Percentiles rank a stretch among this genome's conserved stretches.
phyloP scores from a whole-genome alignment of 2,888 invertebrate species.

The Ichneumoninae sp. region DNA sequence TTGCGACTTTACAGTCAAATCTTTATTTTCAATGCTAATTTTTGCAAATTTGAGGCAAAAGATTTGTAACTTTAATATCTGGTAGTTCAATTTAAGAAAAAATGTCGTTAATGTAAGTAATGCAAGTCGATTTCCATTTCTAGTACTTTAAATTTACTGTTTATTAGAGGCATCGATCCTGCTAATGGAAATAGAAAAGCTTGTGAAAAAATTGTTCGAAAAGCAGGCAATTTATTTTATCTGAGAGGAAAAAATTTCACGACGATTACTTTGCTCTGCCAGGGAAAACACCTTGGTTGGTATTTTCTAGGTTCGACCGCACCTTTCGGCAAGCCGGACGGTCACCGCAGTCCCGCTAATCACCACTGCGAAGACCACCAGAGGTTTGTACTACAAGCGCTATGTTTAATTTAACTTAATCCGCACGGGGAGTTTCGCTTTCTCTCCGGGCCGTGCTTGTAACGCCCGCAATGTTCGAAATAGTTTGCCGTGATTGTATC shows the following conservation, averaged over 20 bases:
- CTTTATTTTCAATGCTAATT: no score
- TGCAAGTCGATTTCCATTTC: no score
- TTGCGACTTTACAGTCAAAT: no score
- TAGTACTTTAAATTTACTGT: no score
- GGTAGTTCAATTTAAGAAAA: no score
- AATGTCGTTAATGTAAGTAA: no score
- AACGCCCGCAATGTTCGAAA: slow-evolving; percentile 47
- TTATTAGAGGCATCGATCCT: no score
- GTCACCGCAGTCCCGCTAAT: slow-evolving; percentile 32
- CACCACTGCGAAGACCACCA: slow-evolving; percentile 37
- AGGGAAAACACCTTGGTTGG: background rate
- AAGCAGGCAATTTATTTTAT: background rate
- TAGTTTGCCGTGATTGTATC: slow-evolving; percentile 52
- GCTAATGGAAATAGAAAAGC: background rate
- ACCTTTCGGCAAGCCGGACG: slow-evolving; percentile 2
- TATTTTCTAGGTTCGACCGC: background rate
- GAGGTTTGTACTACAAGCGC: slow-evolving; percentile 24
- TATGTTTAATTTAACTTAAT: slow-evolving; percentile 62
- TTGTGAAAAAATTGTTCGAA: background rate
- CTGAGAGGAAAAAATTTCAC: background rate
- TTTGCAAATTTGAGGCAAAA: no score
- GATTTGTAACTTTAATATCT: no score
- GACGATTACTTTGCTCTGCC: background rate
- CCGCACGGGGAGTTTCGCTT: slow-evolving; percentile 19
- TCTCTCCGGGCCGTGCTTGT: slow-evolving; percentile 8